Base-by-base conservation (phyloP, 2,113 vertebrate species). In the Vulpes ferrilata region DNA sequence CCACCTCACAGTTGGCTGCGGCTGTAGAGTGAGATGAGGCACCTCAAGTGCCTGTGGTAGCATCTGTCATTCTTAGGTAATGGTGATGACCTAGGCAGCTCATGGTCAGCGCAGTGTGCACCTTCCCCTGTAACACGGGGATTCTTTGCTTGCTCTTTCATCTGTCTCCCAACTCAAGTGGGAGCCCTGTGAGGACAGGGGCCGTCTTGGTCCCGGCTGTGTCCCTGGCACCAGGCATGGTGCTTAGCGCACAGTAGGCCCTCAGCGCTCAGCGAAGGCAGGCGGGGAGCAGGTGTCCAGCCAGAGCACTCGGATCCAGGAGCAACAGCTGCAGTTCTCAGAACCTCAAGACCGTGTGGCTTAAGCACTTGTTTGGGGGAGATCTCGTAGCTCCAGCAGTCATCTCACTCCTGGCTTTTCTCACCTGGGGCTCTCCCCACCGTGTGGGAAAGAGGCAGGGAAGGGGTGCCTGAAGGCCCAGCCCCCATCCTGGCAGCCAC, bases 161-260 rank as follows among this genome's bases (percentile, higher is more conserved):
- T 48, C 59, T 20, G 25, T 60, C 57, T 25, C 19, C 4, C 30
- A 4, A 55, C 13, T 80, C 69, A 7, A 51, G 3, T 4, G 16
- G 59, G 22, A 83, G 69, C 48, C 60, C 67, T 8, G 0, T 0
- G 64, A 27, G 38, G 27, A 16, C 48, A 60, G 35, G 35, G 4
- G 13, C 53, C 12, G 0, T 11, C 73, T 53, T 53, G 43, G 51
- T 80, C 67, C 22, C 35, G 3, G 16, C 11, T 27, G 59, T 8
- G 2, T 32, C 35, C 6, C 83, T 1, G 11, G 64, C 25, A 11
- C 65, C 48, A 8, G n/a, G 25, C n/a, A 17, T 32, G 0, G 2
- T 55, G 55, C 65, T 32, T 32, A 8, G 71, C 53, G 25, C 88
- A 57, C 12, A 81, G 84, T 32, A 53, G 81, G 93, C 30, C 67